Evolutionary conservation across 1,140 invertebrate species (phyloP).

Genomic region (Psix sp.): DNA sequence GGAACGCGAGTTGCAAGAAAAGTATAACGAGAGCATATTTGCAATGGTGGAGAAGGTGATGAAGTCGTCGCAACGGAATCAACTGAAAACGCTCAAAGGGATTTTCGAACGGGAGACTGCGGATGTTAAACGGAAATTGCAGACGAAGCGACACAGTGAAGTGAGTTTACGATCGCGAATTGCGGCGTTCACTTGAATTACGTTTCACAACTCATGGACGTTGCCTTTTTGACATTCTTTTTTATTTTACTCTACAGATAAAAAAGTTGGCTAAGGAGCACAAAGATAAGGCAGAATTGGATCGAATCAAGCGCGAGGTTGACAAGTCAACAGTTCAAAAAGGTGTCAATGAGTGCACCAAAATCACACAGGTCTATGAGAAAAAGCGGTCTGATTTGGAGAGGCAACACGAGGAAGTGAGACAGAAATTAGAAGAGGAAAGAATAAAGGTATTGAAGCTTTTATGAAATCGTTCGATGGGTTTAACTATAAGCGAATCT

Average conservation of each 20-base stretch:
- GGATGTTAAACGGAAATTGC: conserved; percentile 89
- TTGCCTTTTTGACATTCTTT: background rate
- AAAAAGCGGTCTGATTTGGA: conserved; percentile 85
- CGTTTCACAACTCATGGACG: too few species aligned
- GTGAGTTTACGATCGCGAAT: conserved; percentile 73
- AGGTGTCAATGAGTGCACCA: conserved; percentile 88
- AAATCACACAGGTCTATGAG: conserved; percentile 85
- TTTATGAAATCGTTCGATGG: background rate
- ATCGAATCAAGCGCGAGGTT: conserved; percentile 85
- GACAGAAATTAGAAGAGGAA: conserved; percentile 82
- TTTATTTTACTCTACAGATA: conserved; percentile 59
- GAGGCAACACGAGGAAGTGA: conserved; percentile 87
- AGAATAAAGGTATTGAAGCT: conserved; percentile 81
- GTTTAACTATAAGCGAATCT: background rate
- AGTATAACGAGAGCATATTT: conserved; percentile 89
- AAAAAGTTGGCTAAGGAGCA: conserved; percentile 88
- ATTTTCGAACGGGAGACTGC: conserved; percentile 85
- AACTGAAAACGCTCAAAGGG: conserved; percentile 84
- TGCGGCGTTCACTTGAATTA: too few species aligned
- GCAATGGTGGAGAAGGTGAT: conserved; percentile 87
- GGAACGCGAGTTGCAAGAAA: conserved; percentile 88
- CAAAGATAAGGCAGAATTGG: conserved; percentile 93
- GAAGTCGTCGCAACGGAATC: conserved; percentile 85
- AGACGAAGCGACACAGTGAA: conserved; percentile 88
- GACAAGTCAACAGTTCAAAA: conserved; percentile 86